Evolutionary conservation across 1,140 invertebrate species (phyloP).

Genomic region (Probaryconus sp.): DNA sequence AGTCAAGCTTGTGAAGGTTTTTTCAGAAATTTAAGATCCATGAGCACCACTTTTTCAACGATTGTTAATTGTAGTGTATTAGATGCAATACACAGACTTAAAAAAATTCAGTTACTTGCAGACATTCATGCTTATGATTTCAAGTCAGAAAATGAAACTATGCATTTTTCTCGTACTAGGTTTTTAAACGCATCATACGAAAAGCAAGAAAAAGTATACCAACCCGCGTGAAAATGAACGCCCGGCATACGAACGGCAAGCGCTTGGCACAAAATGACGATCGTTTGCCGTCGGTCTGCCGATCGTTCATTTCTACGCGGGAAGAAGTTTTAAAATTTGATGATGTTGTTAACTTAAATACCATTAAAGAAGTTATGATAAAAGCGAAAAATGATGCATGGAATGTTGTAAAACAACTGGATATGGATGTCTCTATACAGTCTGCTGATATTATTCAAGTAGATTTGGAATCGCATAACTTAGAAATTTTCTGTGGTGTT

Average conservation of each 20-base stretch:
- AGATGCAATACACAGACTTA: background rate
- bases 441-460: conserved; percentile 7
- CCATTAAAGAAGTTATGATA: conserved; percentile 12
- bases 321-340: conserved; percentile 12
- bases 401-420: conserved; percentile 19
- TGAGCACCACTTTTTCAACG: background rate
- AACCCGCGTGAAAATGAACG: too few species aligned
- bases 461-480: background rate
- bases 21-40: background rate
- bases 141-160: conserved; percentile 2
- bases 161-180: conserved; percentile 30
- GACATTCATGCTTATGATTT: conserved; percentile 10
- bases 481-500: background rate
- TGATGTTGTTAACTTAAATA: conserved; percentile 13
- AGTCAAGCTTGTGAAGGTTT: conserved; percentile 35
- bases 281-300: too few species aligned
- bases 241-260: too few species aligned
- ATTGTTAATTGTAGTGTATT: conserved; percentile 1
- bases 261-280: too few species aligned
- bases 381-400: conserved; percentile 17
- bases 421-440: conserved; percentile 3
- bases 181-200: conserved; percentile 41
- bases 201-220: conserved; percentile 27
- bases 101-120: background rate
- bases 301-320: too few species aligned